phyloP scores from a whole-genome alignment of 1,140 invertebrate genomes.

The Pogonomyrmex barbatus region DNA sequence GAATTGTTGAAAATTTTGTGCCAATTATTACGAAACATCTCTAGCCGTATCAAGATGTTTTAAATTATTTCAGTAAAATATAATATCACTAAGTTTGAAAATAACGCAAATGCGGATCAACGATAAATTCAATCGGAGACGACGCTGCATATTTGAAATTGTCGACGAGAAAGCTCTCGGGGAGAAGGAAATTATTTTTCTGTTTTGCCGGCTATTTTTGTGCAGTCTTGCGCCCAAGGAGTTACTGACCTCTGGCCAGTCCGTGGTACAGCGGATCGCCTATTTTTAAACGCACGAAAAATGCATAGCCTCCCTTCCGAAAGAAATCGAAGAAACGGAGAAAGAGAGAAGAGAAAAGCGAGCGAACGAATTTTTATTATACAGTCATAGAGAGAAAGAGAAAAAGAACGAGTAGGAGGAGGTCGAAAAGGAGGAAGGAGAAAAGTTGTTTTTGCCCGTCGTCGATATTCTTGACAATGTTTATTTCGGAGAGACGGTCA shows the following conservation, averaged over 20 bases:
- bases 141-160: constrained; percentile 61
- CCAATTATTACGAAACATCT: background rate
- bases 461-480: constrained; percentile 66
- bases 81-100: background rate
- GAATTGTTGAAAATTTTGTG: background rate
- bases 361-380: constrained; percentile 21
- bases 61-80: background rate
- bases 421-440: constrained; percentile 2
- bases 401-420: constrained; percentile 34
- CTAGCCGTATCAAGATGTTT: background rate
- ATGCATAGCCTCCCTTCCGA: constrained; percentile 82
- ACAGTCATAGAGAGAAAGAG: constrained; percentile 29
- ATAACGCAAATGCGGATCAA: background rate
- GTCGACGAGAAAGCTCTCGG: constrained; percentile 27
- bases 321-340: constrained; percentile 67
- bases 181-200: constrained; percentile 81
- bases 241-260: constrained; percentile 86
- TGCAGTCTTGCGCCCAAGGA: constrained; percentile 77
- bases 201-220: constrained; percentile 84
- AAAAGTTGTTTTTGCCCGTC: constrained; percentile 51
- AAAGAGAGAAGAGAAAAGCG: constrained; percentile 8
- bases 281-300: constrained; percentile 85
- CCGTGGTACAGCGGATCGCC: constrained; percentile 78
- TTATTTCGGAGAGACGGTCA: constrained; percentile 64
- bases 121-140: constrained; percentile 3